Evolutionary conservation across 2,113 vertebrate species (phyloP), one percentile per base, ranked within the genome.

Genomic region (Henicopernis longicauda): DNA sequence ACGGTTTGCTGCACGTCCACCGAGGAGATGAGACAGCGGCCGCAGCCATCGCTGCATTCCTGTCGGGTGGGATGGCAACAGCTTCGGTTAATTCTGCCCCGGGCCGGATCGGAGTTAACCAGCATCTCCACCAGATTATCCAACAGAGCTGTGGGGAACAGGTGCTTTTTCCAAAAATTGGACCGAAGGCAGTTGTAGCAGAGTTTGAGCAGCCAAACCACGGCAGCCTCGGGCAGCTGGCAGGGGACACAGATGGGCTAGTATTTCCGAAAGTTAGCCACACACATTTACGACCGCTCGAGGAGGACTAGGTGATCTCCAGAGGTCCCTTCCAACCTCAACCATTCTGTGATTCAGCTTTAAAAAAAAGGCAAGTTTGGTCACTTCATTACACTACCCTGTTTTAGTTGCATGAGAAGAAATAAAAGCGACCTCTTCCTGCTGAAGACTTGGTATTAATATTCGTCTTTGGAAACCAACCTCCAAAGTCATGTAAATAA

Each of bases 11-110:
- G 40, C 23, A 3, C 7, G 1, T 23, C 32, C 54, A 69, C 11
- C 38, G 16, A 67, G 59, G 38, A 38, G 38, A n/a, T 0, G 0
- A 61, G 16, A 40, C 54, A 54, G 14, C 5, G 2, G 10, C 23
- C 7, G 0, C 71, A 59, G 45, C 23, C 23, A 1, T 44, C 4
- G 3, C 26, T 16, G 18, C 22, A 3, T 38, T 67, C 7, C 1
- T 5, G 17, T 16, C 4, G 25, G 50, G 38, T 29, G 19, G 54
- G 59, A 80, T 8, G 20, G 45, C 34, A 86, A 31, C 54, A 61
- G 25, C 40, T 38, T 45, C 4, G 3, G 59, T 22, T 50, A 31
- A 20, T 34, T 34, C 36, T 45, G 38, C 59, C 32, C 54, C 22
- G 32, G 27, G 21, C 25, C 42, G 66, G 14, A 16, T 34, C 2